A percentile compares a stretch with the other conserved stretches of the same genome.
These are phyloP conservation scores for Eupithecia subumbrata DNA, from an alignment of 2,888 invertebrate genomes.

Conservation along the genomic window DNA sequence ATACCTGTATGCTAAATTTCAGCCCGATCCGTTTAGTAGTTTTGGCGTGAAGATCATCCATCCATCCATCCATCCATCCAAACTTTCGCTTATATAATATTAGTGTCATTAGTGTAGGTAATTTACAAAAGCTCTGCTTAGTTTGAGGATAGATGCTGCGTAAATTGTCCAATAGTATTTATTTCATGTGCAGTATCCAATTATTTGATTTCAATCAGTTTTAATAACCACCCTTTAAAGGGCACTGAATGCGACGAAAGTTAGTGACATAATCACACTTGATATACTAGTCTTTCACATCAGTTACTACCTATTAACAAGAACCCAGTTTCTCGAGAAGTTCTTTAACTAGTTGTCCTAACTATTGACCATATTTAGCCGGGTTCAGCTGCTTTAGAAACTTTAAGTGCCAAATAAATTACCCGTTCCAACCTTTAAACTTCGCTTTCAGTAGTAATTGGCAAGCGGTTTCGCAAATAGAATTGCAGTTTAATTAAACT, in stretches of 20 bases:
- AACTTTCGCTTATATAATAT: too few species aligned
- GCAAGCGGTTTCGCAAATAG: slow-evolving; percentile 18
- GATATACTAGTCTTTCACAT: neutral
- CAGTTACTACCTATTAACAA: neutral
- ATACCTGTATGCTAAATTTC: too few species aligned
- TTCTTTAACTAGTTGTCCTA: neutral
- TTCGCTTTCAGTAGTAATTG: neutral
- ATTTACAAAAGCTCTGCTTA: neutral
- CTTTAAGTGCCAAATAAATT: slow-evolving; percentile 16
- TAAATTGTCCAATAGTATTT: neutral
- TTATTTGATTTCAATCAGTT: neutral
- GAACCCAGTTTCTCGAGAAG: neutral
- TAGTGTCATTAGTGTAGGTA: too few species aligned
- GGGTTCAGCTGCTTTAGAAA: slow-evolving; percentile 8
- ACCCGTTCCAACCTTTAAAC: slow-evolving; percentile 6
- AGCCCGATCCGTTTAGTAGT: too few species aligned
- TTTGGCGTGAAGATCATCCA: too few species aligned
- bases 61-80: too few species aligned
- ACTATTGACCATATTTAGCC: slow-evolving; percentile 6
- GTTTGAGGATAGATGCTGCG: neutral
- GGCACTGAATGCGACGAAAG: slow-evolving; percentile 1
- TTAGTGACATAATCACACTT: slow-evolving; percentile 3
- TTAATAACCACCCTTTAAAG: neutral
- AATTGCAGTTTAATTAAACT: slow-evolving; percentile 4
- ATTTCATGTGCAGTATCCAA: neutral